Evolutionary conservation across 2,888 invertebrate species (phyloP), one percentile per base, ranked within the genome.

Genomic region (Leptarthrus brevirostris): DNA sequence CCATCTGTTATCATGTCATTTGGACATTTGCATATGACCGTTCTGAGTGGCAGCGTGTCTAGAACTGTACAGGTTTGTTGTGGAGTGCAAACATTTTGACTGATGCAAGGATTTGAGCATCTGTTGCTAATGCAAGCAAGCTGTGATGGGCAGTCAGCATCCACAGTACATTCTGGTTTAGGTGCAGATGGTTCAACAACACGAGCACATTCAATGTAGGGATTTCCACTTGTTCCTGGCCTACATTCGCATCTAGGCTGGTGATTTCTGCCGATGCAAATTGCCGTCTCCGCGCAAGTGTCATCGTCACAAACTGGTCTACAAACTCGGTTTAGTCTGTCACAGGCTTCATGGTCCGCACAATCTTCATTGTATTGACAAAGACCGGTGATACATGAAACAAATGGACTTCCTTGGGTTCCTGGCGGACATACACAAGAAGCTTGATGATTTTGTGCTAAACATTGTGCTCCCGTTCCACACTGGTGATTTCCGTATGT

Each of bases 301-400:
- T 91, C 91, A n/a, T 91, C 91, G 3, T 92, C 90, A 81, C 95
- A 95, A 24, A 92, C 94, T 0, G 92, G 91, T 79, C 92, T 88
- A 80, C 96, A 95, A 0, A 93, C 89, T 78, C 94, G 88, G 82
- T 95, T 95, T 12, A 94, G 86, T 74, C 94, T 87, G 81, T 95
- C 93, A 83, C 95, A 96, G 36, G 92, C 90, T 83, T 95, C 94
- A 77, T 92, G 89, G 79, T 93, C 91, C 34, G 92, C 92, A 79
- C 95, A 96, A 81, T 96, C 95, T 80, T 95, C 94, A 81, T 95
- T 94, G 83, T 93, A 94, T 80, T 94, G 94, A 79, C 95, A 95
- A 49, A 92, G 89, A 6, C 92, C 93, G 1, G 92, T 89, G 74
- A 95, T 91, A 81, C 96, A 96, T 18, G 93, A 91, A 2, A 93